Evolutionary conservation across 2,113 vertebrate species (phyloP), one percentile per base, ranked within the genome.

Genomic region (Eidolon helvum): DNA sequence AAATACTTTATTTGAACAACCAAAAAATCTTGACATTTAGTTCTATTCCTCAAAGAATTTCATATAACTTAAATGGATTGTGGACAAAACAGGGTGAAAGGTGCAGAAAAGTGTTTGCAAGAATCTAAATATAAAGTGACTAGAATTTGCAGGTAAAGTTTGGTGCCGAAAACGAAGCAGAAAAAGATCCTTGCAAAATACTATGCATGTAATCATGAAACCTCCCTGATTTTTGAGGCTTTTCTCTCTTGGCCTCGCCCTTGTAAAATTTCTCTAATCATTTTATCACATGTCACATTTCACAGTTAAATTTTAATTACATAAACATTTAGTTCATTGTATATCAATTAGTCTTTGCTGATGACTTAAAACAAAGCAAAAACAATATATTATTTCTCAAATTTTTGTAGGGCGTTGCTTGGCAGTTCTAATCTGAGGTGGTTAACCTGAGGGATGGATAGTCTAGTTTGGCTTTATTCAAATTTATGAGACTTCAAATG

Each of bases 241-340:
- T 78, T 93, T 89, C 35, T 7, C 85, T 40, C 38, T 15, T 72
- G 48, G 10, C 22, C n/a, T 87, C 53, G 50, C 24, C 18, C 22
- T 85, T 82, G 59, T 48, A 48, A 87, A 33, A 77, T 90, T 90
- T 75, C n/a, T 91, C 28, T 75, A 95, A 18, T 59, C 35, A 53
- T 72, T 63, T 21, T 8, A 30, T 45, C 35, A 75, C 21, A 30
- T 53, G 66, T 50, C 80, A 88, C 12, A 59, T 93, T 86, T 86
- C 87, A 61, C 21, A 80, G 71, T 69, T 96, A 66, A 61, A 71
- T 68, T 94, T 85, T 80, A 95, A 53, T 80, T 86, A 26, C 50
- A 4, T 77, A 96, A 86, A 57, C 28, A 61, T 77, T 87, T 87
- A 92, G 57, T 53, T 96, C 10, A 59, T 82, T 89, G 40, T 57